Base-by-base conservation (phyloP, 2,888 invertebrate genomes). In the Oligia latruncula region DNA sequence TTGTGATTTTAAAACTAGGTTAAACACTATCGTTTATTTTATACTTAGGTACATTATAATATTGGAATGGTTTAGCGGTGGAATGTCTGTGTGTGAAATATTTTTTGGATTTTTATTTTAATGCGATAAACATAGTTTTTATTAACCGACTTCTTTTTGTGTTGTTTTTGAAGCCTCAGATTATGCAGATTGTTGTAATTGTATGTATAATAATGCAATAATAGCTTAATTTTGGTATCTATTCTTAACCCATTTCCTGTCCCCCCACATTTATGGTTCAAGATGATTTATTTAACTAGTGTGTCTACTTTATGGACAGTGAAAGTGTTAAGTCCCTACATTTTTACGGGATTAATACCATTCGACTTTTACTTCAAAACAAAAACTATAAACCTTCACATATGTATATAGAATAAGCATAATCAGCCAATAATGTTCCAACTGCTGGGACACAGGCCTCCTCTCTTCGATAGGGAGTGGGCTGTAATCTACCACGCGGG, bases 1-100 rank as follows among this genome's bases (percentile, higher is more conserved):
- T 88, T 80, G 83, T 65, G 81, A 87, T 90, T 89, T 90, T 90
- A 90, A 90, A 89, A 88, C 78, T 89, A 82, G 90, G 89, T 82
- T 89, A 90, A 87, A 88, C 84, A 84, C 73, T 68, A 64, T 77
- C 80, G 83, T 86, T 86, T 88, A 76, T 83, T 86, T 84, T 80
- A 75, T 81, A 80, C 58, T 46, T 15, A 5, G 40, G 17, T 35
- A 23, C n/a, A 80, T 85, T 85, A 78, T 71, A 82, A 84, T 85
- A 79, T 81, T 82, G 67, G 62, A 76, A 80, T 72, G 70, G 68
- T 74, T 71, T 70, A n/a, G 49, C 43, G 52, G 43, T 40, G 43
- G 29, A 46, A 67, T 58, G 35, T n/a, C 11, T 74, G 29, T 75
- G 11, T 15, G 46, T 46, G 67, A 68, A n/a, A 72, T 46, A 46